Evolutionary conservation across 2,888 invertebrate genomes (phyloP).

Genomic region (Eupithecia centaureata): DNA sequence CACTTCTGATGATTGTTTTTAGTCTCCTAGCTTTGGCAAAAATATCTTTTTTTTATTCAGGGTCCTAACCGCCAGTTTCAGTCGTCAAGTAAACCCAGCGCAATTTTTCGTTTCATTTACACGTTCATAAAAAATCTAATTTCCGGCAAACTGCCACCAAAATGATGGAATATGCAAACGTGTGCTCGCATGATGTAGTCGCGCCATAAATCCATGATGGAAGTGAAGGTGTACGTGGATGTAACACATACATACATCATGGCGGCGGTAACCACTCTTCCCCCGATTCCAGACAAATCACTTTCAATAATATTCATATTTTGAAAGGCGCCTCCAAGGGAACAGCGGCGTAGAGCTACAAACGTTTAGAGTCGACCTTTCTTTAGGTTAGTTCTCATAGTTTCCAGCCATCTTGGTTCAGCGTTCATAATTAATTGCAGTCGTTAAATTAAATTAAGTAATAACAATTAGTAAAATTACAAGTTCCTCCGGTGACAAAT

Average conservation of each 20-base stretch:
- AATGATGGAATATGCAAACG: background rate
- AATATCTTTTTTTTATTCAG: too few relatives aligned
- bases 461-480: background rate
- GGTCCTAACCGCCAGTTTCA: too few relatives aligned
- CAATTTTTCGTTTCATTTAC: constrained; percentile 23
- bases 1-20: too few relatives aligned
- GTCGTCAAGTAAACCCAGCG: background rate
- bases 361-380: constrained; percentile 6
- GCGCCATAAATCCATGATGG: background rate
- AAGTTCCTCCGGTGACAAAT: background rate
- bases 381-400: background rate
- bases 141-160: constrained; percentile 9
- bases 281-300: constrained; percentile 74
- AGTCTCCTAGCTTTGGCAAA: too few relatives aligned
- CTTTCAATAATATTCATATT: constrained; percentile 73
- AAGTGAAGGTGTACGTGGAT: background rate
- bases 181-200: background rate
- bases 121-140: constrained; percentile 25
- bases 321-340: constrained; percentile 43
- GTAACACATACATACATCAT: constrained; percentile 4
- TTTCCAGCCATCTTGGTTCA: background rate
- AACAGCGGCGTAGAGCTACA: constrained; percentile 22
- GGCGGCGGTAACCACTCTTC: constrained; percentile 31
- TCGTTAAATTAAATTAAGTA: background rate
- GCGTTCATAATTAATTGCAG: background rate